Evolutionary conservation across 2,797 vertebrate genomes (phyloP).

Genomic region (Xenops minutus): DNA sequence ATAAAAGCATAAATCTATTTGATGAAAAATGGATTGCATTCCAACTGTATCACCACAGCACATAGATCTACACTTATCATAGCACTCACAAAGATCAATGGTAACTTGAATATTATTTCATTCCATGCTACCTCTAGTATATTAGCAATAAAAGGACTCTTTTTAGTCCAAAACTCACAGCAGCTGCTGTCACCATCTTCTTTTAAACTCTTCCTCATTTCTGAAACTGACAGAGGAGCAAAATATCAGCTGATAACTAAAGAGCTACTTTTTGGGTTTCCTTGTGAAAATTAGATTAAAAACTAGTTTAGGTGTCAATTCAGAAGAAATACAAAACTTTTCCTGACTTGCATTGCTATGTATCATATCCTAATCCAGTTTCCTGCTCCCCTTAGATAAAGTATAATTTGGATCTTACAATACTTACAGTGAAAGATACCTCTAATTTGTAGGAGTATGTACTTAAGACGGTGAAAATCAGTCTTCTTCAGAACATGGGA

Average conservation of each 20-base stretch:
- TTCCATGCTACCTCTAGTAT: constrained; percentile 65
- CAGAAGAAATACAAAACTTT: constrained; percentile 25
- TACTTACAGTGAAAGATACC: background rate
- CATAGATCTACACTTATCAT: constrained; percentile 58
- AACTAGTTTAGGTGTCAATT: background rate
- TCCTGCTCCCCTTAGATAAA: background rate
- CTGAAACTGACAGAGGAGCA: constrained; percentile 47
- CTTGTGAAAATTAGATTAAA: constrained; percentile 28
- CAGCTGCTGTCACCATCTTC: constrained; percentile 51
- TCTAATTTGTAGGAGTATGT: background rate
- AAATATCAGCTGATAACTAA: constrained; percentile 53
- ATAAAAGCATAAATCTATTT: constrained; percentile 76
- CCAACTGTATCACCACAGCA: constrained; percentile 56
- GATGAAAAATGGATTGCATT: constrained; percentile 73
- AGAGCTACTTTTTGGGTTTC: constrained; percentile 30
- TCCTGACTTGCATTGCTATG: background rate
- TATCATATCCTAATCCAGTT: background rate
- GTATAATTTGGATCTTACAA: background rate
- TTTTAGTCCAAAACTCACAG: constrained; percentile 74
- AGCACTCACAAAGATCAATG: constrained; percentile 73
- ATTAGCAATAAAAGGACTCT: constrained; percentile 67
- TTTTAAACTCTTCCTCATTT: constrained; percentile 57
- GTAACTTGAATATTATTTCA: constrained; percentile 71
- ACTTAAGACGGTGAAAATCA: background rate
- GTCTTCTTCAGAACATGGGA: background rate